These are phyloP conservation scores for Pseudomugil gertrudae DNA, from an alignment of 2,797 vertebrate genomes.

Conservation along the genomic window DNA sequence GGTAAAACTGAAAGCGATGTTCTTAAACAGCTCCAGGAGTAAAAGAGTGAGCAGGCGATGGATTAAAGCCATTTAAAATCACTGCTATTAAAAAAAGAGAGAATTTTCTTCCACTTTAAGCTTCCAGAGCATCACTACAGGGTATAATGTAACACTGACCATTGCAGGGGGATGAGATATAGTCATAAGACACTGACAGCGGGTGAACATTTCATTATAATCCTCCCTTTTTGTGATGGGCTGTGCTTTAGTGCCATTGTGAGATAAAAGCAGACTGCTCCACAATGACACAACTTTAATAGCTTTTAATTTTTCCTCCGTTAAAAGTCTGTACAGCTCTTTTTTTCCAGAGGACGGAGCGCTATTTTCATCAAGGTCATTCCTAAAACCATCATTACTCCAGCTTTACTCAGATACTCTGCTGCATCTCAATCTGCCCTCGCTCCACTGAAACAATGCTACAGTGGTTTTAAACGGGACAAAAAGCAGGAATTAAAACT, in stretches of 20 bases:
- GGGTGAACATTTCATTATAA: slow-evolving; percentile 46
- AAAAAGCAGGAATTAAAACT: slow-evolving; percentile 59
- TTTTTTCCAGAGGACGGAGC: slow-evolving; percentile 40
- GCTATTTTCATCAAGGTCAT: slow-evolving; percentile 66
- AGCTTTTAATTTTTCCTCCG: slow-evolving; percentile 42
- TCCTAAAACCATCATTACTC: slow-evolving; percentile 52
- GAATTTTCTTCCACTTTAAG: neutral
- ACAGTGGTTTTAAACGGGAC: slow-evolving; percentile 45
- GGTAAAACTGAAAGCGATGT: neutral
- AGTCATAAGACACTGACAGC: slow-evolving; percentile 27
- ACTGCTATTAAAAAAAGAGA: neutral
- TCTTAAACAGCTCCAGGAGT: neutral
- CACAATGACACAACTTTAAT: slow-evolving; percentile 56
- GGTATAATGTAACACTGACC: slow-evolving; percentile 17
- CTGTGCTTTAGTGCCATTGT: slow-evolving; percentile 9
- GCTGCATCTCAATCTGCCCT: slow-evolving; percentile 56
- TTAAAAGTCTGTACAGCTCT: slow-evolving; percentile 27
- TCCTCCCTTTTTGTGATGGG: slow-evolving; percentile 24
- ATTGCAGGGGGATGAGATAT: neutral
- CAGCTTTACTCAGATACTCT: slow-evolving; percentile 35
- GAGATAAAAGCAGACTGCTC: slow-evolving; percentile 48
- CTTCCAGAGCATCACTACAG: neutral
- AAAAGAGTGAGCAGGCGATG: neutral
- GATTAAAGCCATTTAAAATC: neutral
- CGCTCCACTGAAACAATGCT: slow-evolving; percentile 38